Evolutionary conservation across 2,888 invertebrate species (phyloP).

Genomic region (Leptarthrus brevirostris): DNA sequence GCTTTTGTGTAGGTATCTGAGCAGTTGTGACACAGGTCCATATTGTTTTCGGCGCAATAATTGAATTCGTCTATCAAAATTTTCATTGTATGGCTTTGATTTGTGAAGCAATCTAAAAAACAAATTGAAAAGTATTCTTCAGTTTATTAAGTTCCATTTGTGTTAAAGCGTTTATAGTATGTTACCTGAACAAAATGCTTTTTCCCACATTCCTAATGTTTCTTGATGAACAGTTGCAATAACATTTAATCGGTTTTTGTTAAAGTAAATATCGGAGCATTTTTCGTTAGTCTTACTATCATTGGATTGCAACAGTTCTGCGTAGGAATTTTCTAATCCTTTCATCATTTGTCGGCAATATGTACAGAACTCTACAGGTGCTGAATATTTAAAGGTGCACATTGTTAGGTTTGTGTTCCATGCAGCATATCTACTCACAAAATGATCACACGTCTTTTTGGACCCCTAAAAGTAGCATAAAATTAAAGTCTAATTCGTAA

Average conservation of each 20-base stretch:
- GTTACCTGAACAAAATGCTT: constrained; percentile 36
- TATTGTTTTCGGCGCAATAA: too few relatives aligned
- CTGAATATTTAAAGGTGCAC: neutral
- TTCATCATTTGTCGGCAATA: too few relatives aligned
- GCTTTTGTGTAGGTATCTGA: neutral
- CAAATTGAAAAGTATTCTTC: too few relatives aligned
- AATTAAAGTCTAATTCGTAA: too few relatives aligned
- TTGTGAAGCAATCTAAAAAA: too few relatives aligned
- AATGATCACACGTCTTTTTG: neutral
- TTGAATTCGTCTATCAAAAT: neutral
- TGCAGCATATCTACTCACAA: neutral
- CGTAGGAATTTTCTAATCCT: neutral
- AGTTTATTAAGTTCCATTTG: neutral
- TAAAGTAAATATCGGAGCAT: constrained; percentile 16
- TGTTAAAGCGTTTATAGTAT: neutral
- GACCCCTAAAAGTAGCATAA: too few relatives aligned
- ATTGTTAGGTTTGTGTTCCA: neutral
- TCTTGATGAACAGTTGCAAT: neutral
- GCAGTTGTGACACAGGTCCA: constrained; percentile 7
- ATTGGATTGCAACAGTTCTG: neutral
- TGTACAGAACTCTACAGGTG: constrained; percentile 8
- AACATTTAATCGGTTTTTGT: constrained; percentile 38
- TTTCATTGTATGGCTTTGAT: too few relatives aligned
- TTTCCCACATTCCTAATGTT: constrained; percentile 7
- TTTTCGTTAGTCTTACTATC: neutral